Percentiles rank a stretch among this genome's conserved stretches.
phyloP scores from a whole-genome alignment of 35 echinoderm and acorn worm genomes.

The Eucidaris tribuloides region DNA sequence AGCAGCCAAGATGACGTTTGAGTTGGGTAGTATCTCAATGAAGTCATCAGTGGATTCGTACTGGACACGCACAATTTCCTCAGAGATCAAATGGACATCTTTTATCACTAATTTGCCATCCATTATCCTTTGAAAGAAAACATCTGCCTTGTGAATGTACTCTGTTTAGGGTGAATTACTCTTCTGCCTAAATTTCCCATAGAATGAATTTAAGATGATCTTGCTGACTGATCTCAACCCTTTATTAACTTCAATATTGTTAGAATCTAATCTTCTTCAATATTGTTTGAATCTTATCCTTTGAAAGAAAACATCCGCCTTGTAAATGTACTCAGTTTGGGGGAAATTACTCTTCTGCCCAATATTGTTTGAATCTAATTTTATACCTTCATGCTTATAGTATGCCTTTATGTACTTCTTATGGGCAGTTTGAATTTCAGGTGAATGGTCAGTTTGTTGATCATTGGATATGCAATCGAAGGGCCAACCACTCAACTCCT shows the following conservation, averaged over 20 bases:
- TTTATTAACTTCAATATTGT: constrained; percentile 47
- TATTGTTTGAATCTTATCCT: too few species aligned
- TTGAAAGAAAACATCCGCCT: too few species aligned
- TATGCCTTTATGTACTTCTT: constrained; percentile 34
- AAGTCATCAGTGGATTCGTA: constrained; percentile 42
- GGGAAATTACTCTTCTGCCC: too few species aligned
- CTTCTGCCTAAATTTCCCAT: constrained; percentile 75
- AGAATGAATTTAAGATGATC: constrained; percentile 51
- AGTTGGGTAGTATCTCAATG: constrained; percentile 15
- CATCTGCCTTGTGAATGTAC: constrained; percentile 5
- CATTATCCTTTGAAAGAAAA: constrained; percentile 21
- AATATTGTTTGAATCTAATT: too few species aligned
- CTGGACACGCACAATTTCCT: constrained; percentile 41
- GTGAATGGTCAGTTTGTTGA: too few species aligned
- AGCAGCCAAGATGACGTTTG: constrained; percentile 65
- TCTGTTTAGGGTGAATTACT: constrained; percentile 34
- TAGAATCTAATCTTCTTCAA: too few species aligned
- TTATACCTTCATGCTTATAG: constrained; percentile 46
- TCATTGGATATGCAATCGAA: too few species aligned
- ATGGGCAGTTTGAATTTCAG: constrained; percentile 13
- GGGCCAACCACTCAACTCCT: constrained; percentile 44
- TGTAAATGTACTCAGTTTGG: too few species aligned
- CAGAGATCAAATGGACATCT: constrained; percentile 33
- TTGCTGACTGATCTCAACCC: constrained; percentile 64
- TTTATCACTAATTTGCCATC: constrained; percentile 1